Evolutionary conservation across 2,113 vertebrate genomes (phyloP).

Genomic region (Gallinago jamesoni): DNA sequence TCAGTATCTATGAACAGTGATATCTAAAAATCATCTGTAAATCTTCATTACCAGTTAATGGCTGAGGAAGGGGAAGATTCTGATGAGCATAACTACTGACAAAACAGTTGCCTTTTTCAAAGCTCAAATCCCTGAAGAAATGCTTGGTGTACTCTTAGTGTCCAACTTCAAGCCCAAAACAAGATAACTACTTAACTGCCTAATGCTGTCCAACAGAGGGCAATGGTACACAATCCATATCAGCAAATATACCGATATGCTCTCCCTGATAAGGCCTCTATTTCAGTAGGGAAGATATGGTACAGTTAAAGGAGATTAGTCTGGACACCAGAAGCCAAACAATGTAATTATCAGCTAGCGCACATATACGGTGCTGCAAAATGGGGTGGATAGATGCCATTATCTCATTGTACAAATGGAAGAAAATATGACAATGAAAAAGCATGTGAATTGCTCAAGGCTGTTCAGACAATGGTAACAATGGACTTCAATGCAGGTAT

Average conservation of each 20-base stretch:
- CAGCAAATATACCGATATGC: background rate
- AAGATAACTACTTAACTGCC: background rate
- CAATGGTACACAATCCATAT: background rate
- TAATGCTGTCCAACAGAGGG: conserved; percentile 26
- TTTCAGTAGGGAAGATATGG: background rate
- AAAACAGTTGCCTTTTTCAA: background rate
- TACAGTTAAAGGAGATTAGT: background rate
- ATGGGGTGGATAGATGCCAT: background rate
- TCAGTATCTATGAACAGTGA: background rate
- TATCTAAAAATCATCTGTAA: background rate
- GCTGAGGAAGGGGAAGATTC: background rate
- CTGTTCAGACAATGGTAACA: background rate
- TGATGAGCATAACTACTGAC: background rate
- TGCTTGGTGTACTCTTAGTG: background rate
- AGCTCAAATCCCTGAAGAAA: background rate
- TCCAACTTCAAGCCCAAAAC: background rate
- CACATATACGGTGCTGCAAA: background rate
- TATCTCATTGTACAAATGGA: background rate
- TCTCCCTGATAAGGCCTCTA: background rate
- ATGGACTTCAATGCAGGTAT: background rate
- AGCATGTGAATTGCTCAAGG: background rate
- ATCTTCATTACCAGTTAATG: background rate
- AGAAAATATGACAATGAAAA: background rate
- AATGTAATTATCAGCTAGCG: background rate
- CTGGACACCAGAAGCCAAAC: background rate